Evolutionary conservation across 2,797 vertebrate species (phyloP), one percentile per base, ranked within the genome.

Genomic region (Siniperca undulata): DNA sequence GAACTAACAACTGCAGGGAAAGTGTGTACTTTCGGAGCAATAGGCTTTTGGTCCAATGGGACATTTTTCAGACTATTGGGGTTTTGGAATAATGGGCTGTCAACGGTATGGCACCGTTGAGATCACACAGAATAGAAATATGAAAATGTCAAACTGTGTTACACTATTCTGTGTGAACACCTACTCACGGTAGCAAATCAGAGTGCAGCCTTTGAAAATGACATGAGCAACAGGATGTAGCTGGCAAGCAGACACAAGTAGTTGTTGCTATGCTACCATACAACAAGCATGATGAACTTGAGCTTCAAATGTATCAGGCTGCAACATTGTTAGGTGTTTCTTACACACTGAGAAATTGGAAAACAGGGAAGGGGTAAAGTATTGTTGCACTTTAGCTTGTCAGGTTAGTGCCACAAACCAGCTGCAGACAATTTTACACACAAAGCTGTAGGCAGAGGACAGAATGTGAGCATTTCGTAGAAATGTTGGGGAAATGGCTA

Each of bases 61-160:
- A 30, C 30, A 30, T 30, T 30, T 30, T 30, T 30, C 30, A 30
- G 30, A 30, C 30, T 30, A 30, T 30, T 30, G 30, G 30, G 30
- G 30, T 30, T 30, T 30, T 1, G 36, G 36, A 36, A 36, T 36
- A 36, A 36, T 36, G 36, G 36, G 5, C 36, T 7, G 7, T 36
- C 36, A 36, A 36, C 7, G 36, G 36, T 7, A 36, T 36, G 36
- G 36, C 36, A 36, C 73, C 69, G 30, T n/a, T 61, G 61, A 74
- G 69, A 86, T 84, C 88, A 85, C 79, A 85, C 56, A 40, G 66
- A 85, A 76, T 53, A 70, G 56, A 58, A 76, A 83, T 70, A 59
- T 40, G 40, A 59, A 86, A 77, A 67, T 50, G 74, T 84, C 80
- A 89, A 58, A 77, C 50, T 50, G 74, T 88, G 78, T 85, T 34